phyloP scores from a whole-genome alignment of 1,140 invertebrate species.

The Heliconius himera region DNA sequence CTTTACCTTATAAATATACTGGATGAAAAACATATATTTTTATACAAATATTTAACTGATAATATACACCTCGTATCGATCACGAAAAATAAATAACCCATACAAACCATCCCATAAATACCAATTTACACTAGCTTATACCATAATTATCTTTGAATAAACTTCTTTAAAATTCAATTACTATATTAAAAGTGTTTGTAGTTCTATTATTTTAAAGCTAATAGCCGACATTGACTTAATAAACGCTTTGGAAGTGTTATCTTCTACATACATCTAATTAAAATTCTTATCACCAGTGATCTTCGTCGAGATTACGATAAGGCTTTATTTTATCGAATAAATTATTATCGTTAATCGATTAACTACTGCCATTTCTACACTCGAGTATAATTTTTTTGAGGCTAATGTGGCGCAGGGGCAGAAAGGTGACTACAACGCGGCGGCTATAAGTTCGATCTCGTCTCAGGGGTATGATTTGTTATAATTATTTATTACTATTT shows the following conservation, averaged over 20 bases:
- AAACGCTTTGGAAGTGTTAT: not conserved
- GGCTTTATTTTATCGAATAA: not conserved
- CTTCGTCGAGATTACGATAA: not conserved
- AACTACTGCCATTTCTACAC: not conserved
- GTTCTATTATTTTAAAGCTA: slow-evolving; percentile 3
- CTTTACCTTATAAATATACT: no score
- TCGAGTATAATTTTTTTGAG: not conserved
- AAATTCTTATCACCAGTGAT: not conserved
- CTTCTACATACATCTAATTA: not conserved
- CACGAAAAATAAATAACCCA: no score
- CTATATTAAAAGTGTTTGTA: not conserved
- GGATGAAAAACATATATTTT: no score
- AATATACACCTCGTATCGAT: no score
- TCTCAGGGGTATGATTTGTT: no score
- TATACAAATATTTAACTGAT: no score
- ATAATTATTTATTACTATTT: no score
- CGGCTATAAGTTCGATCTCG: no score
- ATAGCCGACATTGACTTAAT: slow-evolving; percentile 13
- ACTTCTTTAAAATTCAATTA: not conserved
- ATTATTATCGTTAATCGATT: slow-evolving; percentile 11
- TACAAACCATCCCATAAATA: not conserved
- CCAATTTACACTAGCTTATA: not conserved
- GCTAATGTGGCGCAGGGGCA: no score
- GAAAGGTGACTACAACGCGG: no score
- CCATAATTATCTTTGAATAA: not conserved